A percentile compares a stretch with the other conserved stretches of the same genome.
Evolutionary conservation across 2,888 invertebrate genomes (phyloP).

Genomic region (Panorpa germanica): DNA sequence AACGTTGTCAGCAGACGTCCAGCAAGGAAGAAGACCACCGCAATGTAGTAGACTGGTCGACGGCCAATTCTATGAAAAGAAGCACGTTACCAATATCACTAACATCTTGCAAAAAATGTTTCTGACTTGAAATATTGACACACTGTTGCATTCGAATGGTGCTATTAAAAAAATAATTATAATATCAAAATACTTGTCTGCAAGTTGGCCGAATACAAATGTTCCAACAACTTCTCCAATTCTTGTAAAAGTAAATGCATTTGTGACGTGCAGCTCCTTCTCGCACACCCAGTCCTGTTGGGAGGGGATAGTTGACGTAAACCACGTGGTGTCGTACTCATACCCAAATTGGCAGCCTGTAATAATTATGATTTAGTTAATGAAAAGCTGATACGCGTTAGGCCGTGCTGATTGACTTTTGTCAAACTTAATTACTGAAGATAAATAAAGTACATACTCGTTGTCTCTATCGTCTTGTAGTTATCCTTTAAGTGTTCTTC

Average conservation of each 20-base stretch:
- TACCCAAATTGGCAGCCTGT: constrained; percentile 33
- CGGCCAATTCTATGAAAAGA: constrained; percentile 26
- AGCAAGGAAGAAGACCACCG: constrained; percentile 23
- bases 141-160: too few species aligned
- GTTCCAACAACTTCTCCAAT: constrained; percentile 33
- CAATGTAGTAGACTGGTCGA: constrained; percentile 27
- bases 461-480: constrained; percentile 12
- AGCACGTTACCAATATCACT: constrained; percentile 8
- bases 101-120: too few species aligned
- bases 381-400: too few species aligned
- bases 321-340: constrained; percentile 33
- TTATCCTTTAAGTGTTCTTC: too few species aligned
- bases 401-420: too few species aligned
- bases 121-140: too few species aligned
- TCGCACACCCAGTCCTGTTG: constrained; percentile 37
- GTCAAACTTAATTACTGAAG: too few species aligned
- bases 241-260: constrained; percentile 29
- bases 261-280: constrained; percentile 29
- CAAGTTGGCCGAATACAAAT: constrained; percentile 32
- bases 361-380: too few species aligned
- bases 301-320: constrained; percentile 27
- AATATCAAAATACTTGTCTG: constrained; percentile 29
- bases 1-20: constrained; percentile 24
- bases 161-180: constrained; percentile 6
- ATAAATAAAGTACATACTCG: too few species aligned